Conservation (phyloP, 2,888 invertebrate genomes). For the Lepidocyrtoides sp. region DNA sequence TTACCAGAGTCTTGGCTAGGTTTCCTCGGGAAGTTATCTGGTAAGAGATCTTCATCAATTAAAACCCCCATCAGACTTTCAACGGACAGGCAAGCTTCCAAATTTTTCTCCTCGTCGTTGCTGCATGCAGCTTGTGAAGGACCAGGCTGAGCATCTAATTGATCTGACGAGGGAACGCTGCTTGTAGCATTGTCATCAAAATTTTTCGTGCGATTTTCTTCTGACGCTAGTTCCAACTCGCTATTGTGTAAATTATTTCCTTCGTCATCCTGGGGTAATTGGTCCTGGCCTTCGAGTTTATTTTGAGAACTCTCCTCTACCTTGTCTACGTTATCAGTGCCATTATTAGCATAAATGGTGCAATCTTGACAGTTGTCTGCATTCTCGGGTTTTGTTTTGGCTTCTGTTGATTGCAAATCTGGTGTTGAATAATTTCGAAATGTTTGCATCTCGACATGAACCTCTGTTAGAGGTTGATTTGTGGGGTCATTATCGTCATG, state of each 20-base stretch:
- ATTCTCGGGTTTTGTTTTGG: background rate
- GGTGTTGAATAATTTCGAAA: constrained; percentile 75
- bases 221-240: background rate
- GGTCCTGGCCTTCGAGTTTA: constrained; percentile 50
- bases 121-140: background rate
- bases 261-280: background rate
- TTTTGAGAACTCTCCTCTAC: constrained; percentile 53
- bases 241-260: background rate
- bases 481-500: constrained; percentile 15
- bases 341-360: constrained; percentile 15
- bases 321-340: background rate
- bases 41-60: constrained; percentile 70
- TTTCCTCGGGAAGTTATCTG: constrained; percentile 83
- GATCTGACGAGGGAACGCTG: background rate
- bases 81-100: constrained; percentile 45
- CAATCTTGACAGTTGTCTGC: background rate
- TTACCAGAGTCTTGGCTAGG: constrained; percentile 85
- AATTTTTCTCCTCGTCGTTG: background rate
- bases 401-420: constrained; percentile 34
- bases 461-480: background rate
- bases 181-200: background rate
- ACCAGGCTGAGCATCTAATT: background rate
- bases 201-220: background rate
- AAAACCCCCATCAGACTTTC: constrained; percentile 54
- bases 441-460: constrained; percentile 73